Conservation (phyloP, 2,113 vertebrate species). For the Lasiurus cinereus region DNA sequence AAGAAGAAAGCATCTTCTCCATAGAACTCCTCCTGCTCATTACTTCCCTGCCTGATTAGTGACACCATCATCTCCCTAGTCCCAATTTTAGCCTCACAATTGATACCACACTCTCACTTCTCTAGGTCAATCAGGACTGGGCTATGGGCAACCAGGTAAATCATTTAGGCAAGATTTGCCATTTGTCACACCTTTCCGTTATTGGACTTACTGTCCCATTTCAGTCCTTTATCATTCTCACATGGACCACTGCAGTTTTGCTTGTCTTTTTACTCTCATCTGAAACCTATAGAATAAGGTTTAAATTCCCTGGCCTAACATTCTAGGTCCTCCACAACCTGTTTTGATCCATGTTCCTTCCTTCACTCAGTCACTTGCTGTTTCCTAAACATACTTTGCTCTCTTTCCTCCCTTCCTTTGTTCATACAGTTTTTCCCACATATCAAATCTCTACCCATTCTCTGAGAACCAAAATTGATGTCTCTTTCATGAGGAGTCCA, state of each 20-base stretch:
- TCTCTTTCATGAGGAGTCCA: background rate
- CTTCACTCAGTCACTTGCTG: background rate
- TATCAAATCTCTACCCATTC: background rate
- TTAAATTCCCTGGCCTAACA: background rate
- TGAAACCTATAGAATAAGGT: no score
- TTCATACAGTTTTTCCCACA: background rate
- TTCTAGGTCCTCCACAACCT: background rate
- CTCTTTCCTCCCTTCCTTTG: background rate
- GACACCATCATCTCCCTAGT: background rate
- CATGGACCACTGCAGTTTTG: fast-evolving
- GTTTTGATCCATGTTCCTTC: background rate
- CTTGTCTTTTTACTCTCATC: background rate
- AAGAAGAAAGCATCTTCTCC: background rate
- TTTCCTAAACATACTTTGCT: background rate
- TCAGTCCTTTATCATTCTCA: background rate
- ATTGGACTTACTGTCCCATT: background rate
- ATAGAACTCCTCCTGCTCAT: background rate
- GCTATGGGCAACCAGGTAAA: background rate
- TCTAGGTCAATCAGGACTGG: background rate
- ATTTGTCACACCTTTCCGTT: background rate
- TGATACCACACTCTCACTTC: background rate
- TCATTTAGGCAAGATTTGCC: background rate
- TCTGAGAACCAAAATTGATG: background rate
- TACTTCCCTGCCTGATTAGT: background rate
- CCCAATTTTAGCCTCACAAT: background rate